phyloP scores from a whole-genome alignment of 2,797 vertebrate species.

The Clarias laeviceps region DNA sequence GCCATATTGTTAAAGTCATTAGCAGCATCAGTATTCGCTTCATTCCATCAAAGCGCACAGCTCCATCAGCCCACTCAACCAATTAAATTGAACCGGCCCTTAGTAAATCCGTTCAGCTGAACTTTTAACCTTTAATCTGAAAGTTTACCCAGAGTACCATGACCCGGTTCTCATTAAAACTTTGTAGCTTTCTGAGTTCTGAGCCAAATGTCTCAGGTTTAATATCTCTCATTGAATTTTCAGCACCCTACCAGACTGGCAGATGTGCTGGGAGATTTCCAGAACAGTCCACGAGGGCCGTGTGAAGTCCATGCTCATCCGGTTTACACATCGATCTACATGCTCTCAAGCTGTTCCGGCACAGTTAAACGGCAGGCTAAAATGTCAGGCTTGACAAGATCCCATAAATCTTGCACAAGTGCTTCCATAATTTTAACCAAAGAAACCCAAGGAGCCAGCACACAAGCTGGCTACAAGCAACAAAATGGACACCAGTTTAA shows the following conservation, averaged over 20 bases:
- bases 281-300: background rate
- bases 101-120: background rate
- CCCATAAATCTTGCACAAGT: conserved; percentile 26
- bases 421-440: background rate
- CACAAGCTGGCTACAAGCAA: background rate
- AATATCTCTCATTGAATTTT: conserved; percentile 30
- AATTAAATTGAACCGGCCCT: background rate
- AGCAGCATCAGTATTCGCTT: background rate
- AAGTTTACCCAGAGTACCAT: conserved; percentile 1
- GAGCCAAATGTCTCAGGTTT: conserved; percentile 16
- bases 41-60: background rate
- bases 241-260: background rate
- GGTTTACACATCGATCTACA: conserved; percentile 27
- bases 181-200: background rate
- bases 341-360: background rate
- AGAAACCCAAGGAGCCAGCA: background rate
- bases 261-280: conserved; percentile 9
- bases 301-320: conserved; percentile 5
- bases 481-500: background rate
- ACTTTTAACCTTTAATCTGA: conserved; percentile 19
- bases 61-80: background rate
- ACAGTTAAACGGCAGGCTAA: conserved; percentile 9
- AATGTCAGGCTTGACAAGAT: conserved; percentile 9
- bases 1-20: background rate
- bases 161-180: background rate